Percentiles rank a stretch among this genome's conserved stretches.
Evolutionary conservation across 2,888 invertebrate genomes (phyloP).

Genomic region (Hesperia comma): DNA sequence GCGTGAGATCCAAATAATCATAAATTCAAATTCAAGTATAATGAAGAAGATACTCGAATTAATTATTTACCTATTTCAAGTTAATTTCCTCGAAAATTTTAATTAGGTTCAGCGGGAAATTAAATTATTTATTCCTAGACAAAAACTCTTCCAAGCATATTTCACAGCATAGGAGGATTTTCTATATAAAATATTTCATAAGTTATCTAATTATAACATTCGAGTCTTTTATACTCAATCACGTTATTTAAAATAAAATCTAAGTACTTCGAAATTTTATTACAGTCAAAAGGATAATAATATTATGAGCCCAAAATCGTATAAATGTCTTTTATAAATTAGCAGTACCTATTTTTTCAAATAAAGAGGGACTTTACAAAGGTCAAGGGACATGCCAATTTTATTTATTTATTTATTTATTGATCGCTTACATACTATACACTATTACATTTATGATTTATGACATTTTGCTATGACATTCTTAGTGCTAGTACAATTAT

Average conservation of each 20-base stretch:
- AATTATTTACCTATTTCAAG: background rate
- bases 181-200: background rate
- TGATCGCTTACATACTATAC: too few relatives aligned
- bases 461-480: too few relatives aligned
- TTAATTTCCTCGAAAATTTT: background rate
- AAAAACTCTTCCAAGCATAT: background rate
- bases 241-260: slow-evolving; percentile 8
- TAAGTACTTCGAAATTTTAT: background rate
- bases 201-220: background rate
- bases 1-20: slow-evolving; percentile 5
- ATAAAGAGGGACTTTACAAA: background rate
- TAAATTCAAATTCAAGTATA: slow-evolving; percentile 3
- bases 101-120: background rate
- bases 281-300: slow-evolving; percentile 6
- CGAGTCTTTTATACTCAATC: background rate
- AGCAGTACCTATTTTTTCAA: background rate
- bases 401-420: too few relatives aligned
- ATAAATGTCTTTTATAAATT: background rate
- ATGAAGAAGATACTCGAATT: background rate
- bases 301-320: background rate
- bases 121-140: background rate
- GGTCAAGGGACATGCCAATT: too few relatives aligned
- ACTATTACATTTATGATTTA: too few relatives aligned
- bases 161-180: background rate
- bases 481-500: too few relatives aligned